Evolutionary conservation across 2,797 vertebrate genomes (phyloP), one percentile per base, ranked within the genome.

Genomic region (Hirundo rustica): DNA sequence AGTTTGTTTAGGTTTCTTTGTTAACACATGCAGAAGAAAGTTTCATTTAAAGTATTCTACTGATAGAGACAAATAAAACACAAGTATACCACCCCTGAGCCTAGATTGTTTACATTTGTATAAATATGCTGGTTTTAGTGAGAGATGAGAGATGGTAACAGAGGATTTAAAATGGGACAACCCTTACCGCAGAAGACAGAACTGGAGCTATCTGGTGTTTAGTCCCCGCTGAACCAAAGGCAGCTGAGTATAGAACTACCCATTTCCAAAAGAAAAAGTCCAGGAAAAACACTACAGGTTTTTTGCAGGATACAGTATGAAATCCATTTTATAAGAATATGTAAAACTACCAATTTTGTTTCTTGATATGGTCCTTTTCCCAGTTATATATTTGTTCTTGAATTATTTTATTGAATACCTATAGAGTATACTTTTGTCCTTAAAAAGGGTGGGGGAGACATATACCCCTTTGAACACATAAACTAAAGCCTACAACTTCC

Each of bases 391-490:
- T 53, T 72, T 51, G 14, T 22, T 36, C 26, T 79, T 47, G 2
- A 84, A 62, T 53, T 66, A 2, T 70, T 62, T 79, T 44, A 23
- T 44, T 62, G 16, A 62, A 13, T 36, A 75, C 16, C 6, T 44
- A 26, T 4, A 78, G 7, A 50, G 5, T 10, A 42, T 51, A 34
- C 4, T 44, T 75, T 53, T 26, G 1, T 58, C 14, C 13, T 61
- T 61, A 45, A 40, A 72, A 73, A 53, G 1, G 2, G n/a, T n/a
- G 5, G 2, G 4, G 4, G 19, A 50, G 6, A n/a, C 0, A 38
- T 36, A 64, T 36, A 42, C 0, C 0, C 16, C 21, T 68, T 58
- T 27, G 25, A 23, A n/a, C 7, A 21, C 19, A 73, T 30, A 54
- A 27, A 73, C 6, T 44, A 54, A 83, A 88, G 8, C 10, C 14